Evolutionary conservation across 2,888 invertebrate genomes (phyloP).

Genomic region (Drosophila formosana): DNA sequence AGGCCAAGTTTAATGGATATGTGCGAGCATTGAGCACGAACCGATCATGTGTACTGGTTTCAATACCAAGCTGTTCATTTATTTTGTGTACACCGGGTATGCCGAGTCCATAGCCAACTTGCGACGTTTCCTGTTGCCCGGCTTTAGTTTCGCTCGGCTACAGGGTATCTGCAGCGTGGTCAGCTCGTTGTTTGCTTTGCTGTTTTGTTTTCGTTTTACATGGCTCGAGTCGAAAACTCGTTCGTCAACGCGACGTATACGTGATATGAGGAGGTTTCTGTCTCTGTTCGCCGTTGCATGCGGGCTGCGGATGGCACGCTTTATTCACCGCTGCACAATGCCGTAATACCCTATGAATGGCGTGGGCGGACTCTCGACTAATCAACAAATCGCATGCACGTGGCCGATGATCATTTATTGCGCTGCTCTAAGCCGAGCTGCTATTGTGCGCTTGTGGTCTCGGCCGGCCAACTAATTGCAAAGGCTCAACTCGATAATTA

Average conservation of each 20-base stretch:
- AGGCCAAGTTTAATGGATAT: conserved; percentile 68
- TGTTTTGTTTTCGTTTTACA: background rate
- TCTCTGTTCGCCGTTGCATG: conserved; percentile 11
- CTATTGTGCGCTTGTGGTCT: background rate
- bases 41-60: conserved; percentile 31
- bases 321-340: conserved; percentile 3
- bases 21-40: conserved; percentile 13
- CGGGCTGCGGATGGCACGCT: conserved; percentile 20
- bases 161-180: conserved; percentile 20
- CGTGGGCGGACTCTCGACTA: conserved; percentile 2
- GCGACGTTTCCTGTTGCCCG: background rate
- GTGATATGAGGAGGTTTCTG: conserved; percentile 36
- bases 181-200: background rate
- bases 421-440: background rate
- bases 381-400: conserved; percentile 10
- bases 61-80: conserved; percentile 18
- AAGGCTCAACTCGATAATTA: conserved; percentile 4
- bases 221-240: conserved; percentile 13
- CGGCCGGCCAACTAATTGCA: background rate
- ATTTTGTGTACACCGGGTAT: conserved; percentile 2
- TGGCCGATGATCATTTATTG: background rate
- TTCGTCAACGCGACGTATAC: conserved; percentile 44
- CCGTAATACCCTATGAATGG: conserved; percentile 11
- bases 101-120: background rate
- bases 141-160: background rate